Evolutionary conservation across 2,888 invertebrate species (phyloP).

Genomic region (Watsonalla cultraria): DNA sequence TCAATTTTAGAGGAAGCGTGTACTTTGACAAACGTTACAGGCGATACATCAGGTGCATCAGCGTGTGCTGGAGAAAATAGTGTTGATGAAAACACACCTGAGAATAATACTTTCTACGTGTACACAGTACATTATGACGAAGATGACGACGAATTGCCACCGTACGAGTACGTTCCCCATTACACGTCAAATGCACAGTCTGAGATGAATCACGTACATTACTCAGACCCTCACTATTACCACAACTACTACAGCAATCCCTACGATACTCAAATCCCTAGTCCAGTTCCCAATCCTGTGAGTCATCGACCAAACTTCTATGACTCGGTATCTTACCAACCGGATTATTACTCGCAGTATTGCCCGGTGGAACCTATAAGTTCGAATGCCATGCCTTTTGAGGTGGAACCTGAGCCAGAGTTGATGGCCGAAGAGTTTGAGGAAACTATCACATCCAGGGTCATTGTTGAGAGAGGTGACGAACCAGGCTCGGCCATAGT

Average conservation of each 20-base stretch:
- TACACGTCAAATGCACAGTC: slow-evolving; percentile 13
- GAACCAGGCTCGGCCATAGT: slow-evolving; percentile 60
- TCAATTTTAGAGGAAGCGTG: slow-evolving; percentile 48
- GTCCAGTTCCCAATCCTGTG: slow-evolving; percentile 34
- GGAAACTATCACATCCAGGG: slow-evolving; percentile 59
- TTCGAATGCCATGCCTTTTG: slow-evolving; percentile 35
- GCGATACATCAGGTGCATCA: slow-evolving; percentile 22
- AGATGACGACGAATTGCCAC: slow-evolving; percentile 14
- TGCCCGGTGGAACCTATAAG: slow-evolving; percentile 45
- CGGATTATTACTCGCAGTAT: slow-evolving; percentile 41
- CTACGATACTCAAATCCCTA: slow-evolving; percentile 44
- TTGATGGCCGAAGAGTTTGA: slow-evolving; percentile 63
- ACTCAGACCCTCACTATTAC: slow-evolving; percentile 20
- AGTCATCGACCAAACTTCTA: slow-evolving; percentile 52
- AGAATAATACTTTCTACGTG: slow-evolving; percentile 31
- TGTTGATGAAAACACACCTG: slow-evolving; percentile 11
- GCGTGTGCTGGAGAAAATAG: slow-evolving; percentile 18
- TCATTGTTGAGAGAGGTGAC: slow-evolving; percentile 55
- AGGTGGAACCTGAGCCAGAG: slow-evolving; percentile 55
- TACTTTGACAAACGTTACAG: slow-evolving; percentile 35
- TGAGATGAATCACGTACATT: slow-evolving; percentile 22
- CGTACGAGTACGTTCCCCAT: slow-evolving; percentile 25
- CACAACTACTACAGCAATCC: slow-evolving; percentile 34
- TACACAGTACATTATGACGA: slow-evolving; percentile 28
- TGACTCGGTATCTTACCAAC: slow-evolving; percentile 48